Evolutionary conservation across 1,140 invertebrate species (phyloP).

Genomic region (Meloidogyne floridensis): DNA sequence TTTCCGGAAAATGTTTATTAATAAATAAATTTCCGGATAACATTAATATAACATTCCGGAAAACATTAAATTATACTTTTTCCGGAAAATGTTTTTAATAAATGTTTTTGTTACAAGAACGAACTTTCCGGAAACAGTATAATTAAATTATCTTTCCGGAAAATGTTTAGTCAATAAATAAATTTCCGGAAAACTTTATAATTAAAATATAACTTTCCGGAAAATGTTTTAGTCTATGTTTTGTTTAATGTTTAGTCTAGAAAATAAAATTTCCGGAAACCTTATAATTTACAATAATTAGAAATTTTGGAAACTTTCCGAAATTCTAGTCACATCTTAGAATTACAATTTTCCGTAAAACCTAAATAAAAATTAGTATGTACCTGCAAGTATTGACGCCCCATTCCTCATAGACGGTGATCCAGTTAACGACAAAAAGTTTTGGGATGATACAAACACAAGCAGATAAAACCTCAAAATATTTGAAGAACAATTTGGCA

Average conservation of each 20-base stretch:
- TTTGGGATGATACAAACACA: not conserved
- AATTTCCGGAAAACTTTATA: not conserved
- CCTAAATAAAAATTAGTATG: not conserved
- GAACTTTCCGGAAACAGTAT: too few species aligned
- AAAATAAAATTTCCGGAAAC: not conserved
- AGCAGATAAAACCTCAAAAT: not conserved
- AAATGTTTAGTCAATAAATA: not conserved
- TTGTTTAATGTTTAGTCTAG: too few species aligned
- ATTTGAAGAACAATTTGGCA: not conserved
- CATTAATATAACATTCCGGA: too few species aligned
- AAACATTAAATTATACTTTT: not conserved
- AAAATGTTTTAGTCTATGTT: too few species aligned
- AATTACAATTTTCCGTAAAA: not conserved
- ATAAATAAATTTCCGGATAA: not conserved
- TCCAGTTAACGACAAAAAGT: not conserved
- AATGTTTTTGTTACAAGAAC: too few species aligned
- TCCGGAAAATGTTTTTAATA: too few species aligned
- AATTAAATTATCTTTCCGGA: not conserved
- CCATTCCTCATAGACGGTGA: not conserved
- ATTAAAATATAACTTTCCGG: not conserved
- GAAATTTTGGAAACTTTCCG: too few species aligned
- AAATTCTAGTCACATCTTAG: not conserved
- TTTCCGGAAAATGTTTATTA: too few species aligned
- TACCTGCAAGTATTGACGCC: not conserved
- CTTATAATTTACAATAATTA: not conserved